phyloP scores from a whole-genome alignment of 2,797 vertebrate species.

The Delichon dasypus region DNA sequence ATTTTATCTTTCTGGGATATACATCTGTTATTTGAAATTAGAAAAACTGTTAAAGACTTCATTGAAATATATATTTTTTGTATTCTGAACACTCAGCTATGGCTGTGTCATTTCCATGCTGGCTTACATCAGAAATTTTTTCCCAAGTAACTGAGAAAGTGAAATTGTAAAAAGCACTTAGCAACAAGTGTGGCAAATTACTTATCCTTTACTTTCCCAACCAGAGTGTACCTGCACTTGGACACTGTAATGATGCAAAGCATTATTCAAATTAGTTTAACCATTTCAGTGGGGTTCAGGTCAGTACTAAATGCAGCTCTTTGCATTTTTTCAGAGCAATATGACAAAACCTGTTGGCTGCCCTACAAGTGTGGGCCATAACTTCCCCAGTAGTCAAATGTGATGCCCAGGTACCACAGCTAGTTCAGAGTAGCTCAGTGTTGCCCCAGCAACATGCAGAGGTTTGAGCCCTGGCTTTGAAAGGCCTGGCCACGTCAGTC shows the following conservation, averaged over 20 bases:
- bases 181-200: neutral
- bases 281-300: neutral
- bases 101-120: neutral
- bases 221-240: neutral
- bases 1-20: neutral
- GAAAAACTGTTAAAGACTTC: neutral
- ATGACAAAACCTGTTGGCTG: neutral
- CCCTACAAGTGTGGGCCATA: neutral
- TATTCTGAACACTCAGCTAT: neutral
- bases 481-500: neutral
- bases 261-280: neutral
- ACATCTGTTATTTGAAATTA: neutral
- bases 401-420: neutral
- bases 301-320: neutral
- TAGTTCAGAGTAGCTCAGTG: neutral
- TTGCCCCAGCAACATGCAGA: fast-evolving
- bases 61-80: neutral
- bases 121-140: neutral
- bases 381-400: neutral
- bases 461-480: neutral
- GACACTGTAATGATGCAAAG: fast-evolving
- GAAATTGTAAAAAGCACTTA: neutral
- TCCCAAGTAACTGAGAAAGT: neutral
- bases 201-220: neutral
- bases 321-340: neutral